Base-by-base conservation (phyloP, 2,797 vertebrate genomes). In the Periparus ater region DNA sequence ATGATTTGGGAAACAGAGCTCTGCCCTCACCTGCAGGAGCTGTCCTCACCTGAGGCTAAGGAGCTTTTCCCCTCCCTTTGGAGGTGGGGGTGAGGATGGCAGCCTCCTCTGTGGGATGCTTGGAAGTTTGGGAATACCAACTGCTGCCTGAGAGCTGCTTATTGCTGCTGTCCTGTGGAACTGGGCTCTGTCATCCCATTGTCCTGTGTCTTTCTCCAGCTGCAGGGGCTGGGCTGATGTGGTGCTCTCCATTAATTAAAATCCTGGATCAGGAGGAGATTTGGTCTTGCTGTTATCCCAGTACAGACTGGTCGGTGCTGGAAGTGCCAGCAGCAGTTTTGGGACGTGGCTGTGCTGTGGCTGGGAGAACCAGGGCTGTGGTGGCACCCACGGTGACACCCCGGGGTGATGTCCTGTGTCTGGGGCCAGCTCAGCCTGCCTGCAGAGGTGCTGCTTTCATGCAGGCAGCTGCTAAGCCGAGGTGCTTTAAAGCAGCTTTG, bases 141-240 rank as follows among this genome's bases (percentile, higher is more conserved):
- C 2, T 17, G 17, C 53, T 40, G 47, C 67, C 26, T 3, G 22
- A 36, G 75, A 63, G 62, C 36, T 2, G 34, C 58, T 42, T 26
- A 0, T 13, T 21, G 78, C 58, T 23, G 68, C 86, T 79, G 79
- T 13, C 38, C 38, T 40, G 38, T 40, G 38, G 38, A 40, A 40
- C 9, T 40, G 38, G 38, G 62, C 42, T 45, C 74, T 0, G 0
- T 8, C 0, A 7, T 10, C 78, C 67, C 10, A 0, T 0, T 13
- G 51, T 30, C 36, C 61, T 16, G 0, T 9, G 23, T 50, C 57
- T 62, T 63, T 7, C 72, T 44, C 44, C 80, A 23, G 40, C 68
- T 40, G 50, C 14, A 1, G 2, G 51, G 65, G 10, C 13, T 27
- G 62, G 67, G 42, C 10, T 19, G 22, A 17, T 5, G 16, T 13